Evolutionary conservation across 2,888 invertebrate species (phyloP).

Genomic region (Lycia hirtaria): DNA sequence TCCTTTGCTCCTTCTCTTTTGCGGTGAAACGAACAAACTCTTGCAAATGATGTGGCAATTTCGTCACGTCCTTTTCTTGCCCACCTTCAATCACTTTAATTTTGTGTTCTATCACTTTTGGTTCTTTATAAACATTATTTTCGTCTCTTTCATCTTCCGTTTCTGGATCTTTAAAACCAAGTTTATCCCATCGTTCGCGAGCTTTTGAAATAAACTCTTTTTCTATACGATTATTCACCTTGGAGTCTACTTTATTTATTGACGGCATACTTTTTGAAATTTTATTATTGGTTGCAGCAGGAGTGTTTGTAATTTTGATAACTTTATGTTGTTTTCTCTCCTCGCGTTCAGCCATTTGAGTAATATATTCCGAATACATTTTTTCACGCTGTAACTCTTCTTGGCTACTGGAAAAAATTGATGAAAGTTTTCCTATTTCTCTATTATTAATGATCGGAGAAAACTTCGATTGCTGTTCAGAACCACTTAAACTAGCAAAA

Average conservation of each 20-base stretch:
- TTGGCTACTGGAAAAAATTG: conserved; percentile 86
- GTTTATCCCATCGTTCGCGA: conserved; percentile 88
- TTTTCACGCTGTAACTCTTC: conserved; percentile 90
- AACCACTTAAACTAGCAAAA: conserved; percentile 46
- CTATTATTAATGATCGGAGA: neutral
- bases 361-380: conserved; percentile 94
- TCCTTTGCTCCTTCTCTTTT: conserved; percentile 81
- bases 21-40: conserved; percentile 90
- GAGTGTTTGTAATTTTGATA: conserved; percentile 89
- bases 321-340: conserved; percentile 92
- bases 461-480: conserved; percentile 12
- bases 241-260: conserved; percentile 66
- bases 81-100: conserved; percentile 88
- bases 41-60: conserved; percentile 91
- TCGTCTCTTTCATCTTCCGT: conserved; percentile 85
- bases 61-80: conserved; percentile 86
- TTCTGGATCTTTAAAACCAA: conserved; percentile 88
- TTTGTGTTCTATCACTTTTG: conserved; percentile 77
- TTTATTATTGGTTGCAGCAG: conserved; percentile 51
- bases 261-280: conserved; percentile 72
- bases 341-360: conserved; percentile 91
- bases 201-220: conserved; percentile 92
- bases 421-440: conserved; percentile 61
- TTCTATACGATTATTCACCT: conserved; percentile 86
- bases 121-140: conserved; percentile 68